Percentiles rank a stretch among this genome's conserved stretches.
Conservation (phyloP, 2,113 vertebrate genomes). For the Furnarius figulus region DNA sequence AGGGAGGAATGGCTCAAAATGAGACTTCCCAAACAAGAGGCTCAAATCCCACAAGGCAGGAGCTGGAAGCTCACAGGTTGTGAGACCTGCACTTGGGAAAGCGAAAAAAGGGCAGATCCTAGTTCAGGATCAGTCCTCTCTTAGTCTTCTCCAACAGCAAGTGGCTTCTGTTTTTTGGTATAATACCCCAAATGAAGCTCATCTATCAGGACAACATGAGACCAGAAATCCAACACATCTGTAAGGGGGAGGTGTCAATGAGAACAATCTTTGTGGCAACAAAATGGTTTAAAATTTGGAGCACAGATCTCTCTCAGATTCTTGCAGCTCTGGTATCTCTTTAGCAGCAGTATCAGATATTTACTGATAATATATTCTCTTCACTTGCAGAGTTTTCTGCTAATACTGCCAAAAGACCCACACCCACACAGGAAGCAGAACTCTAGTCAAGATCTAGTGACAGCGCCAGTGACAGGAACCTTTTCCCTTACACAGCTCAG, state of each 20-base stretch:
- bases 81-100: neutral
- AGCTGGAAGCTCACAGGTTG: neutral
- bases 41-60: neutral
- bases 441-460: neutral
- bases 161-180: neutral
- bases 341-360: neutral
- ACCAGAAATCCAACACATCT: neutral
- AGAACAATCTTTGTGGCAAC: neutral
- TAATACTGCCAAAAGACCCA: neutral
- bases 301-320: neutral
- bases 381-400: neutral
- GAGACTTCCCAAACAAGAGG: neutral
- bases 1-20: neutral
- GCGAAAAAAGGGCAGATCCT: neutral
- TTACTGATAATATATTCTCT: neutral
- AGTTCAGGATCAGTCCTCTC: neutral
- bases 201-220: neutral
- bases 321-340: neutral
- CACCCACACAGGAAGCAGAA: neutral
- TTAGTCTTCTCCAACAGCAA: neutral
- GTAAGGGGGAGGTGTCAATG: neutral
- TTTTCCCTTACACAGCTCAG: neutral
- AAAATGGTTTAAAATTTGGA: neutral
- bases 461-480: neutral
- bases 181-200: neutral